Evolutionary conservation across 2,888 invertebrate genomes (phyloP).

Genomic region (Tinea semifulvella): DNA sequence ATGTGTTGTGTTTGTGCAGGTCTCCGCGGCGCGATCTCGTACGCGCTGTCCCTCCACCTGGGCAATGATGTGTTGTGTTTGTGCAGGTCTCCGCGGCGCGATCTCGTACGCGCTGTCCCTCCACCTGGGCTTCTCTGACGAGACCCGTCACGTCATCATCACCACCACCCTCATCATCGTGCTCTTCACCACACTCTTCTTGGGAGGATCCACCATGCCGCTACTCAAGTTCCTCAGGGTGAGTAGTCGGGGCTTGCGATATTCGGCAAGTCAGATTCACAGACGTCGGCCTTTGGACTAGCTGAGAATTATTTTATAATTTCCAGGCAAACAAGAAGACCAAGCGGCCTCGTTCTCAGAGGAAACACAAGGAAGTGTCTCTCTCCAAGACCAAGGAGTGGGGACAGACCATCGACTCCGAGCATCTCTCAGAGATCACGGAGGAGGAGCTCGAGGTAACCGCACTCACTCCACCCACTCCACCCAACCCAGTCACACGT

Average conservation of each 20-base stretch:
- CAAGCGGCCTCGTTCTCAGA: constrained; percentile 57
- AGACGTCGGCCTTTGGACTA: no score
- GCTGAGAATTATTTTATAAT: no score
- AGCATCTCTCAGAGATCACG: constrained; percentile 90
- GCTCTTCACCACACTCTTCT: constrained; percentile 91
- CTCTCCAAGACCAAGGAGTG: constrained; percentile 98
- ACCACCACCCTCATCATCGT: constrained; percentile 99
- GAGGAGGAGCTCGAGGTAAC: constrained; percentile 90
- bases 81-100: constrained; percentile 87
- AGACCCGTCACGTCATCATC: constrained; percentile 95
- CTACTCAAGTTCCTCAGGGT: constrained; percentile 91
- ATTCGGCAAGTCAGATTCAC: no score
- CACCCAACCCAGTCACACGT: no score
- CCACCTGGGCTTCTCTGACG: constrained; percentile 92
- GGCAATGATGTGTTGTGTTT: no score
- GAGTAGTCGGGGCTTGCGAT: no score
- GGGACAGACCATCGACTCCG: constrained; percentile 94
- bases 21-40: no score
- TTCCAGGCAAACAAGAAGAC: constrained; percentile 61
- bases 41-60: no score
- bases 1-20: no score
- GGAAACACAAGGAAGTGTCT: constrained; percentile 84
- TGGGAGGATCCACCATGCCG: constrained; percentile 98
- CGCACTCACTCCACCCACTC: no score
- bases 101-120: constrained; percentile 97